These are phyloP conservation scores for Ceratosolen fusciceps DNA, from an alignment of 1,140 invertebrate genomes.

Conservation along the genomic window DNA sequence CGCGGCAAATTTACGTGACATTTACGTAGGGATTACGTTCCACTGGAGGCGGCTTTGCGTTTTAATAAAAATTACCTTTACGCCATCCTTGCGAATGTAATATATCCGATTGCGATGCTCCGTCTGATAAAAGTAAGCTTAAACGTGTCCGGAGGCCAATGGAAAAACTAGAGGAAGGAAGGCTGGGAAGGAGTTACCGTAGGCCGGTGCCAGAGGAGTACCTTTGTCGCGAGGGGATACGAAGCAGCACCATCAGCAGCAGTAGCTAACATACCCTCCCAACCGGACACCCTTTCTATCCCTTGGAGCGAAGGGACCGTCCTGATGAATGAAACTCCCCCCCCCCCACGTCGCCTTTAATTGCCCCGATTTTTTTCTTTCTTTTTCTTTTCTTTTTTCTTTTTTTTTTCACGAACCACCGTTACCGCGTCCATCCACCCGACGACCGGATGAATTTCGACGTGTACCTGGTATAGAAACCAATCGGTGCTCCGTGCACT, in stretches of 20 bases:
- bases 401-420: background rate
- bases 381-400: background rate
- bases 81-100: too few relatives aligned
- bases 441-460: background rate
- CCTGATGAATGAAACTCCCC: background rate
- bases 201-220: background rate
- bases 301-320: background rate
- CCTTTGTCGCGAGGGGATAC: background rate
- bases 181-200: background rate
- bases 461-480: background rate
- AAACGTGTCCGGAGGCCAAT: background rate
- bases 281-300: background rate
- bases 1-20: too few relatives aligned
- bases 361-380: slow-evolving; percentile 5
- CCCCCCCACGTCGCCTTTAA: background rate
- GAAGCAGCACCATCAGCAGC: background rate
- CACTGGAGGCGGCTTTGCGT: too few relatives aligned
- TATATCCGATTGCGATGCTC: too few relatives aligned
- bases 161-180: background rate
- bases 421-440: background rate
- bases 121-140: too few relatives aligned
- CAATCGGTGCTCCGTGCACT: background rate
- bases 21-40: too few relatives aligned
- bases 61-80: too few relatives aligned
- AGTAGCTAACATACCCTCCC: too few relatives aligned